Base-by-base conservation (phyloP, 1,140 invertebrate genomes). In the Nephila pilipes region DNA sequence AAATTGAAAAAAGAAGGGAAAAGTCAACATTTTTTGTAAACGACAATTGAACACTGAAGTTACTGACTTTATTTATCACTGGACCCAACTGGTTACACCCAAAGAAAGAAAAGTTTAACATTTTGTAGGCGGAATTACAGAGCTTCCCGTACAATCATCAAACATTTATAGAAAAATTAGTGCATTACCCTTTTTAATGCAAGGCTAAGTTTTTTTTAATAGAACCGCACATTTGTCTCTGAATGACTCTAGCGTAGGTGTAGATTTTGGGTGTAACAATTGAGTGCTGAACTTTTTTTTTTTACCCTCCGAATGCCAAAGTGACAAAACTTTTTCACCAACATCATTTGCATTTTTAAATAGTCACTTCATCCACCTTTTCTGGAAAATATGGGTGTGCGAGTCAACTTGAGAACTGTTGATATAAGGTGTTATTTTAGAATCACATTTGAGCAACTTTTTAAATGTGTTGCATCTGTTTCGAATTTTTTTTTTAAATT, bases 331-430 rank as follows among this genome's bases (percentile, higher is more conserved):
- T 60, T 75, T 75, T 18, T 29, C 29, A 32, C 69, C 69, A 75
- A 36, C 69, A 75, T 75, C 69, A 75, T 75, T 75, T 75, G 29
- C 69, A 75, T 75, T 75, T 75, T 75, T 75, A 75, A 75, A 75
- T 29, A 75, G 69, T 36, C 69, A 36, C 18, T 75, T 20, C 32
- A 75, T 36, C 29, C 32, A 16, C 12, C 16, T 5, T 36, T 75
- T 75, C 69, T 75, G 29, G 29, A 29, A 36, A 75, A 75, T 18
- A 32, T 75, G 69, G 69, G 69, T 75, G 69, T 75, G 69, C 32
- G 25, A 16, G 16, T 75, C 29, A 36, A 32, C 5, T 75, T 36
- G 36, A 29, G 69, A 75, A 6, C 25, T 32, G 29, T 32, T 75
- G 32, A 29, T 75, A 18, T 75, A 36, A 6, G 69, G 69, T 75